Conservation (phyloP, 2,113 vertebrate genomes). For the Vicugna pacos region DNA sequence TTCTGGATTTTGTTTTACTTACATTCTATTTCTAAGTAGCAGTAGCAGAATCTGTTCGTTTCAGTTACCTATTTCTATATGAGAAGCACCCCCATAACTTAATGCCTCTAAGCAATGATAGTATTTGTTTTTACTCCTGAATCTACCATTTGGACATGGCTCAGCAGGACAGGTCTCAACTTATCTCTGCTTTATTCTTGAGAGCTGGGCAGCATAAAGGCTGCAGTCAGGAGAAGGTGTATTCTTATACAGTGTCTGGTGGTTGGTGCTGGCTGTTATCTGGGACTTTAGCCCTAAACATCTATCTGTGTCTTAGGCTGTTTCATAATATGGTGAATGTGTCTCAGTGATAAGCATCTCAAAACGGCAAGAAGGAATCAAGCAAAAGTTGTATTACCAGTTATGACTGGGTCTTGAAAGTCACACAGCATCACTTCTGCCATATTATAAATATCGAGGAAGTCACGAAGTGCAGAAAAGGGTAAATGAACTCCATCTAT, state of each 20-base stretch:
- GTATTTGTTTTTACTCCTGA: background rate
- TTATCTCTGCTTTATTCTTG: background rate
- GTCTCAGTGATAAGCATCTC: background rate
- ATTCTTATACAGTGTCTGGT: background rate
- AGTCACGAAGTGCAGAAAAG: background rate
- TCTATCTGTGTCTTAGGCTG: background rate
- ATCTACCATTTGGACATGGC: background rate
- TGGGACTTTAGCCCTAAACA: background rate
- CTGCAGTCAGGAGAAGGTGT: background rate
- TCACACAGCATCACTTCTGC: background rate
- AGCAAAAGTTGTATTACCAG: background rate
- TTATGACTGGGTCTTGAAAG: background rate
- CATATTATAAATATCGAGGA: background rate
- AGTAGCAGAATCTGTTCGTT: background rate
- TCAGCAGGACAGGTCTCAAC: background rate
- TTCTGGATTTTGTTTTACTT: background rate
- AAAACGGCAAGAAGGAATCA: background rate
- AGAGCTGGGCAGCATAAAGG: background rate
- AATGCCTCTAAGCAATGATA: background rate
- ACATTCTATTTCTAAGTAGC: background rate
- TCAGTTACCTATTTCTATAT: background rate
- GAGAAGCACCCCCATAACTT: background rate
- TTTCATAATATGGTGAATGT: background rate
- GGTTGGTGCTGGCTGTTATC: background rate
- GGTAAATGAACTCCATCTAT: background rate